These are phyloP conservation scores for Acanthaster planci DNA, from an alignment of 35 echinoderm and acorn worm species.

Conservation along the genomic window DNA sequence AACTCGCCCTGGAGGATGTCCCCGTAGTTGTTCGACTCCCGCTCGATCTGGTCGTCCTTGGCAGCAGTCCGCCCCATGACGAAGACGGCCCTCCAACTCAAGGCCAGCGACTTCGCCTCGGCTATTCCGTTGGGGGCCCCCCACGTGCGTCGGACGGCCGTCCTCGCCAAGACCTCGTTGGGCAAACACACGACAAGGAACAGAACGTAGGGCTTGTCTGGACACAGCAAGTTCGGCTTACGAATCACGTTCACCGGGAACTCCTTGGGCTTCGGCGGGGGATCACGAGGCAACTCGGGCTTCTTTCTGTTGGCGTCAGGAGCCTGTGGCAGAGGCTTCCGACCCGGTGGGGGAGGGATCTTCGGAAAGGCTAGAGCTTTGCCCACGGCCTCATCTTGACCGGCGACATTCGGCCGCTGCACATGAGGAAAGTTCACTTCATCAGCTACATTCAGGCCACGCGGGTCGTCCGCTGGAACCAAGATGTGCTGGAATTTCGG, in stretches of 20 bases:
- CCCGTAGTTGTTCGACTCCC: slow-evolving; percentile 30
- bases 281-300: not conserved
- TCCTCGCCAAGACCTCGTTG: slow-evolving; percentile 34
- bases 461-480: not conserved
- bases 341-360: not conserved
- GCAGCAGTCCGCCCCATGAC: slow-evolving; percentile 43
- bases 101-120: not conserved
- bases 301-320: not conserved
- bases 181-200: slow-evolving; percentile 52
- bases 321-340: not conserved
- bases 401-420: not conserved
- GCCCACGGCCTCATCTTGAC: not conserved
- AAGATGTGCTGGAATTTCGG: slow-evolving; percentile 1
- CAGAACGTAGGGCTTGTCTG: slow-evolving; percentile 38
- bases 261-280: slow-evolving; percentile 54
- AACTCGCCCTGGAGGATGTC: slow-evolving; percentile 95
- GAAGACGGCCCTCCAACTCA: slow-evolving; percentile 77
- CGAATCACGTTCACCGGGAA: slow-evolving; percentile 68
- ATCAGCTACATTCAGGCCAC: not conserved
- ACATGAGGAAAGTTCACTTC: not conserved
- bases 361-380: not conserved
- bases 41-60: slow-evolving; percentile 5
- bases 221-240: slow-evolving; percentile 48
- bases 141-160: slow-evolving; percentile 73
- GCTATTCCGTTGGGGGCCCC: slow-evolving; percentile 37